phyloP scores from a whole-genome alignment of 92 coral and sea anemone species.

The Palythoa heliodiscus region DNA sequence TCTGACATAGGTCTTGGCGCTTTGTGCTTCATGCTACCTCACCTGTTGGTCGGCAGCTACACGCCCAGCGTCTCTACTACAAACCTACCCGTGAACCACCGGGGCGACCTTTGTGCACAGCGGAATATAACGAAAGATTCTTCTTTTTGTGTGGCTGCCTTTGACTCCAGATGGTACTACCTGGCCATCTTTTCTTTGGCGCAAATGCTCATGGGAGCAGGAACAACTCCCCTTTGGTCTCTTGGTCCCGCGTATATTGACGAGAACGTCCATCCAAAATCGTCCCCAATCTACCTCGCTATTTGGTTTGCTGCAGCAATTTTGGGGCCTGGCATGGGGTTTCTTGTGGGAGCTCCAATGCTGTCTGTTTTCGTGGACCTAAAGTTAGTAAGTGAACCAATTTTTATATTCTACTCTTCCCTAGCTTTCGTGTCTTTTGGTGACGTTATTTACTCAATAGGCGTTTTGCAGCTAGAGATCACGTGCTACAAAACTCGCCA shows the following conservation, averaged over 20 bases:
- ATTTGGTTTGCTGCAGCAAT: conserved; percentile 64
- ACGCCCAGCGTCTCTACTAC: conserved; percentile 48
- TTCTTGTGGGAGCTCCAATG: conserved; percentile 71
- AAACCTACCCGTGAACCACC: conserved; percentile 35
- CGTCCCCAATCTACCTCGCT: conserved; percentile 75
- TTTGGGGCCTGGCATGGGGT: conserved; percentile 87
- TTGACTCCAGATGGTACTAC: conserved; percentile 71
- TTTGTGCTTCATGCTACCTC: conserved; percentile 73
- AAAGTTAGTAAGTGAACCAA: conserved; percentile 48
- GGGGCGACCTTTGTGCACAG: conserved; percentile 47
- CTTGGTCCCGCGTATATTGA: conserved; percentile 88
- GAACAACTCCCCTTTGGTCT: conserved; percentile 78
- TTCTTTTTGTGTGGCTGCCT: conserved; percentile 53
- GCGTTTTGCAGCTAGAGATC: too few relatives aligned
- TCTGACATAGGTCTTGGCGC: conserved; percentile 67
- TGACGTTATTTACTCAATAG: not conserved
- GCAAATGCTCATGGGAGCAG: conserved; percentile 79
- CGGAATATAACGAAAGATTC: conserved; percentile 41
- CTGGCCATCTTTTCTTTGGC: conserved; percentile 66
- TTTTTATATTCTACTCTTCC: not conserved
- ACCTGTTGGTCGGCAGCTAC: conserved; percentile 71
- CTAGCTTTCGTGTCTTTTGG: not conserved
- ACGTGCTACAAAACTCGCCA: too few relatives aligned
- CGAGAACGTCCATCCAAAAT: conserved; percentile 90
- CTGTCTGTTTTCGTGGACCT: conserved; percentile 74